phyloP scores from a whole-genome alignment of 2,113 vertebrate species.

The Anolis carolinensis region DNA sequence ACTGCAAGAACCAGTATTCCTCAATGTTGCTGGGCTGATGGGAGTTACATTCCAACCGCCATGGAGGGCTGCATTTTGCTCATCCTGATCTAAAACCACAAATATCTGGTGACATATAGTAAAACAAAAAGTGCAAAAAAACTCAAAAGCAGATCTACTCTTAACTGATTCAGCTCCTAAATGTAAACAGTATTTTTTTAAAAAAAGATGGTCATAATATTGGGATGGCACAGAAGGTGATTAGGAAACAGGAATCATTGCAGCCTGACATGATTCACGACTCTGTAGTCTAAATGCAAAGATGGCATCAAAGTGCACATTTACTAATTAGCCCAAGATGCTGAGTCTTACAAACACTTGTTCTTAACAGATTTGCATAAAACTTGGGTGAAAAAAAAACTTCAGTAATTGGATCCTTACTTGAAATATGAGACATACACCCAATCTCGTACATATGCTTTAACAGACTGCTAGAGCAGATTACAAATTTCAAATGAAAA shows the following conservation, averaged over 20 bases:
- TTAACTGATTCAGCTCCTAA: neutral
- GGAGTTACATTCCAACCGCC: too few species aligned
- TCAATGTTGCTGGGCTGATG: too few species aligned
- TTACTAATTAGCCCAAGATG: constrained; percentile 53
- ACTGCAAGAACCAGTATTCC: too few species aligned
- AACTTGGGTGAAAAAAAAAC: constrained; percentile 60
- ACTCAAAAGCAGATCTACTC: neutral
- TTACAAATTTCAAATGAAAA: constrained; percentile 56
- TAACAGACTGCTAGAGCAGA: constrained; percentile 67
- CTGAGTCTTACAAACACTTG: constrained; percentile 45
- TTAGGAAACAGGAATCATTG: constrained; percentile 27
- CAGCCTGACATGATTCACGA: constrained; percentile 33
- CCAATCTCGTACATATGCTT: constrained; percentile 53
- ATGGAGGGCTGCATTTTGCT: too few species aligned
- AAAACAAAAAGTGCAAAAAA: too few species aligned
- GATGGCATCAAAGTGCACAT: constrained; percentile 45
- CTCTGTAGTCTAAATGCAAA: constrained; percentile 44
- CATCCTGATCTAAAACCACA: too few species aligned
- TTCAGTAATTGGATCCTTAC: constrained; percentile 60
- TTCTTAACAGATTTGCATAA: constrained; percentile 57
- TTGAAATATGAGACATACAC: constrained; percentile 62
- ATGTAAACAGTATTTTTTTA: neutral
- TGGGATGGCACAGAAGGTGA: neutral
- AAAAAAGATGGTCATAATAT: neutral
- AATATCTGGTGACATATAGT: too few species aligned